These are phyloP conservation scores for Elmis aenea DNA, from an alignment of 2,888 invertebrate genomes.

Conservation along the genomic window DNA sequence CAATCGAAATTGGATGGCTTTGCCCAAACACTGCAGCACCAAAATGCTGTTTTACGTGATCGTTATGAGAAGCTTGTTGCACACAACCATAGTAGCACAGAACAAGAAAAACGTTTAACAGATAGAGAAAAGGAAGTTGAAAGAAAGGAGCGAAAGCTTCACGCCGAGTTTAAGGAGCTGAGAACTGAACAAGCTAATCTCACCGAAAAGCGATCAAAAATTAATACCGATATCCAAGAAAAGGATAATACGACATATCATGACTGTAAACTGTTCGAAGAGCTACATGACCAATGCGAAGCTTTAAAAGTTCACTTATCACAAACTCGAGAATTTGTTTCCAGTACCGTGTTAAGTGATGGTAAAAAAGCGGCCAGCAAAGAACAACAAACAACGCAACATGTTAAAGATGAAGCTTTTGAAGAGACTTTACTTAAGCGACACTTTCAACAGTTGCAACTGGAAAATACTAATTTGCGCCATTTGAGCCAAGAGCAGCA, in stretches of 20 bases:
- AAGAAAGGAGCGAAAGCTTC: conserved; percentile 4
- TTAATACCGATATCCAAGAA: conserved; percentile 2
- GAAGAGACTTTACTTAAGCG: conserved; percentile 20
- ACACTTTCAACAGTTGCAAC: conserved; percentile 20
- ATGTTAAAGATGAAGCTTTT: neutral
- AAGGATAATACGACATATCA: conserved; percentile 8
- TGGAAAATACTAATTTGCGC: conserved; percentile 24
- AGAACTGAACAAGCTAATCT: conserved; percentile 2
- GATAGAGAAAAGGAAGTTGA: conserved; percentile 12
- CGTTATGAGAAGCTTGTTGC: conserved; percentile 5
- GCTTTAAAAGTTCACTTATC: conserved; percentile 10
- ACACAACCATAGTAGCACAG: conserved; percentile 9
- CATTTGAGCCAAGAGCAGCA: conserved; percentile 14
- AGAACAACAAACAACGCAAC: neutral
- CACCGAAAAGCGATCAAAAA: conserved; percentile 2
- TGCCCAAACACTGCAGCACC: conserved; percentile 11
- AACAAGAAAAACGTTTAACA: conserved; percentile 17
- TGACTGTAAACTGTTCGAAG: conserved; percentile 10
- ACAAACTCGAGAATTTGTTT: conserved; percentile 9
- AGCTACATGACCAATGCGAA: conserved; percentile 12
- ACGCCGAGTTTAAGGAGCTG: neutral
- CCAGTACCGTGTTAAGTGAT: conserved; percentile 4
- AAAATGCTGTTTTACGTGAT: conserved; percentile 7
- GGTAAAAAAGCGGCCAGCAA: neutral
- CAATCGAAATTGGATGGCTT: conserved; percentile 8